A percentile compares a stretch with the other conserved stretches of the same genome.
Conservation (phyloP, 2,888 invertebrate genomes). For the Masnerella sp. region DNA sequence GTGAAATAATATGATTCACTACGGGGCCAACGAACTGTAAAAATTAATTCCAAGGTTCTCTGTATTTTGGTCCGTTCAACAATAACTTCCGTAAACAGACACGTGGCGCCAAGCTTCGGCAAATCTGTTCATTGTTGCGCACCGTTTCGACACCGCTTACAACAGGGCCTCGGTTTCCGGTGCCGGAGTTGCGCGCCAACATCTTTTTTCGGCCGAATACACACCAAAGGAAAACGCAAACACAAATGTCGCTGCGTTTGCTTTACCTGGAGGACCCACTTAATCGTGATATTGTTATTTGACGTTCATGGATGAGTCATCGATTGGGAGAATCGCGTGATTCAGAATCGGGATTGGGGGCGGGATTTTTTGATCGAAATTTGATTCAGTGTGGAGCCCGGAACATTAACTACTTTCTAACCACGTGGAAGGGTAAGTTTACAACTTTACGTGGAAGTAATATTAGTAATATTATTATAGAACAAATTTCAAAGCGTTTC, state of each 20-base stretch:
- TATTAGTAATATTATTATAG: background rate
- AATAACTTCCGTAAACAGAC: constrained; percentile 21
- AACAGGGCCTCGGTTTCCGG: constrained; percentile 16
- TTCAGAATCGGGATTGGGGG: no score
- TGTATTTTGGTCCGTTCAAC: background rate
- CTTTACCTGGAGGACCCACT: no score
- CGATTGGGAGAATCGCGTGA: no score
- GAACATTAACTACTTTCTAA: constrained; percentile 4
- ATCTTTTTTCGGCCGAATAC: constrained; percentile 3
- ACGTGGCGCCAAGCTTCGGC: constrained; percentile 17
- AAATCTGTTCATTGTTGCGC: constrained; percentile 29
- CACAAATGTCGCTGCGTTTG: no score
- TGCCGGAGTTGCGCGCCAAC: background rate
- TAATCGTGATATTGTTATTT: no score
- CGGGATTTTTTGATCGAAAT: no score
- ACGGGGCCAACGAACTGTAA: background rate
- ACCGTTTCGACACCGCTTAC: constrained; percentile 8
- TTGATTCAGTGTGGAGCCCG: no score
- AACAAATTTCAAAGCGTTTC: background rate
- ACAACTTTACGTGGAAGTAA: constrained; percentile 8
- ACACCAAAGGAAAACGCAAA: constrained; percentile 7
- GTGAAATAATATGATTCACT: no score
- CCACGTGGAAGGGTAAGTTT: constrained; percentile 3
- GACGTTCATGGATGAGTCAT: no score
- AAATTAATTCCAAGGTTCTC: constrained; percentile 15